phyloP scores from a whole-genome alignment of 2,797 vertebrate species.

The Danio choprae region DNA sequence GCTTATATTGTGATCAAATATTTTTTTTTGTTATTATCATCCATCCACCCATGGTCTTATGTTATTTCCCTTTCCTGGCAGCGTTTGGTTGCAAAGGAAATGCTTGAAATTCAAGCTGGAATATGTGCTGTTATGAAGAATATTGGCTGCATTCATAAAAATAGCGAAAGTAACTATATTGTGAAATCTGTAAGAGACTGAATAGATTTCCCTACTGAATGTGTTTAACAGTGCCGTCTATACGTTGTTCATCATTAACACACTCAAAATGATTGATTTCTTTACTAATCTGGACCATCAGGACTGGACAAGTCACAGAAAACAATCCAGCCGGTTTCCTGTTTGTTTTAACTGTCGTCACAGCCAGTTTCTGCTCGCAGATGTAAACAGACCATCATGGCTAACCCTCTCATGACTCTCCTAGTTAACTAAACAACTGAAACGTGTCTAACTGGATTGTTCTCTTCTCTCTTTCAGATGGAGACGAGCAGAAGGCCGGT shows the following conservation, averaged over 20 bases:
- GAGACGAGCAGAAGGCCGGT: constrained; percentile 93
- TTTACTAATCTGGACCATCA: constrained; percentile 12
- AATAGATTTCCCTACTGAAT: background rate
- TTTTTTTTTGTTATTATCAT: background rate
- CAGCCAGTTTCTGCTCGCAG: background rate
- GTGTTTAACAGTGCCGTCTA: constrained; percentile 7
- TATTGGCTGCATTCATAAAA: background rate
- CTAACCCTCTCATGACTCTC: background rate
- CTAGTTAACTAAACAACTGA: background rate
- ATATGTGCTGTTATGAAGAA: background rate
- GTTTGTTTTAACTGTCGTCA: constrained; percentile 15
- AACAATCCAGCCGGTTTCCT: constrained; percentile 5
- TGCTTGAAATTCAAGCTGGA: background rate
- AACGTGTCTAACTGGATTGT: background rate
- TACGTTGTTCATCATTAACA: background rate
- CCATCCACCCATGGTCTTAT: background rate
- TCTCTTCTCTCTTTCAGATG: constrained; percentile 77
- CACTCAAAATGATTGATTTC: background rate
- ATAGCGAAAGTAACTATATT: background rate
- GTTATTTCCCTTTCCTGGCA: background rate
- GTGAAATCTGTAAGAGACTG: background rate
- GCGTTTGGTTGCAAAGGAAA: background rate
- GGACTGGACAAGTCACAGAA: constrained; percentile 2
- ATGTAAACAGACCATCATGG: background rate
- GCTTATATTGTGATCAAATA: background rate